A percentile compares a stretch with the other conserved stretches of the same genome.
Evolutionary conservation across 2,888 invertebrate species (phyloP).

Genomic region (Antheraea yamamai): DNA sequence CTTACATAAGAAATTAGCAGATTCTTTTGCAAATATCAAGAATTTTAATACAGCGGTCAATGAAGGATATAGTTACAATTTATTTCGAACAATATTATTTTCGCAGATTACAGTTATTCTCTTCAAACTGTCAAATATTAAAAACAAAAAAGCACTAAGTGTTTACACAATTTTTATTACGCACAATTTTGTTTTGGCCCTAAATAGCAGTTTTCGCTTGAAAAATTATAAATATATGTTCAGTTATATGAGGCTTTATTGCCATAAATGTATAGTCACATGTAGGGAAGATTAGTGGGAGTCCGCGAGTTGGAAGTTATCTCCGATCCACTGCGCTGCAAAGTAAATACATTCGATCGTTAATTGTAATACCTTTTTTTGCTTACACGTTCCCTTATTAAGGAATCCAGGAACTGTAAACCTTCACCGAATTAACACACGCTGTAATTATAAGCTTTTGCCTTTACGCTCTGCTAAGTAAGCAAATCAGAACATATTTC

Average conservation of each 20-base stretch:
- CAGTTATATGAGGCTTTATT: not conserved
- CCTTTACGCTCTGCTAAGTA: too few species aligned
- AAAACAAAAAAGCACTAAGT: not conserved
- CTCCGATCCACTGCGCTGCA: not conserved
- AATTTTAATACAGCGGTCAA: not conserved
- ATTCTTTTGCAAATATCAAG: not conserved
- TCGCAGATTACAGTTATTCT: not conserved
- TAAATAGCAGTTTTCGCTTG: not conserved
- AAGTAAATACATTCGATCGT: not conserved
- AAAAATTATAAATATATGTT: not conserved
- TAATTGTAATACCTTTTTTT: not conserved
- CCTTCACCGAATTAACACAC: too few species aligned
- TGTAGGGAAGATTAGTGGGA: slow-evolving; percentile 6
- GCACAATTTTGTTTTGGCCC: not conserved
- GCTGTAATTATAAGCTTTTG: too few species aligned
- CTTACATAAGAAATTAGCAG: not conserved
- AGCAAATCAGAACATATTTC: too few species aligned
- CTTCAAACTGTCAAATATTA: not conserved
- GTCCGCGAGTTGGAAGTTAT: not conserved
- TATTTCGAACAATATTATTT: not conserved
- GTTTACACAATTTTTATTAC: not conserved
- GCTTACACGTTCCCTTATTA: too few species aligned
- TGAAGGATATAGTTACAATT: not conserved
- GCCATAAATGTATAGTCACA: slow-evolving; percentile 3
- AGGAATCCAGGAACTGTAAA: too few species aligned